Evolutionary conservation across 2,797 vertebrate genomes (phyloP), one percentile per base, ranked within the genome.

Genomic region (Chromis chromis): DNA sequence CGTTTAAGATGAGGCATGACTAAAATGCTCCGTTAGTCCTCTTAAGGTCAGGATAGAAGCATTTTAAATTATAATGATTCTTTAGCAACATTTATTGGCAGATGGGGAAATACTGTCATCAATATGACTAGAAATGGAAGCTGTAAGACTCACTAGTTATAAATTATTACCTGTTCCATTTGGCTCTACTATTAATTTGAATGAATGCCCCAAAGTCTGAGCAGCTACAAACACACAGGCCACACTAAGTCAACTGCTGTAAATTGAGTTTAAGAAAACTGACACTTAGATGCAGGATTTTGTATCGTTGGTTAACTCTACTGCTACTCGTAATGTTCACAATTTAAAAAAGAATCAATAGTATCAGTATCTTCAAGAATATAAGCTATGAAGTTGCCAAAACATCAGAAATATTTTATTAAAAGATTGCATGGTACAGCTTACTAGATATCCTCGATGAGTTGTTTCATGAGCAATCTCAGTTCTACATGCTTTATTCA

Each of bases 121-220:
- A 36, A 53, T 4, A 22, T 25, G 5, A 3, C 13, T 39, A 14
- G 24, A 77, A 66, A 25, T 9, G 5, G 31, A 42, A 58, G 12
- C 6, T 9, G 33, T 28, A 54, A 52, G 14, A 44, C 16, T 40
- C 2, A 50, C 11, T n/a, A 22, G 13, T 62, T 19, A 13, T 44
- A 39, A 66, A 63, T 65, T 1, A 28, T 12, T 1, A 46, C 6
- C 17, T 22, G 25, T 50, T 57, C 25, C 42, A 13, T 66, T 71
- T 12, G 1, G 11, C 3, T 39, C 31, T 11, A n/a, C 24, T 58
- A 13, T 39, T 1, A 7, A 62, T 36, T 22, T 40, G 7, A 62
- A 22, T 65, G 21, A 40, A 74, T 42, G 27, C 40, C 60, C 8
- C 16, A 67, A 54, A 50, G 14, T 22, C 21, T 44, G 13, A 53